Conservation (phyloP, 2,113 vertebrate genomes). For the Tautogolabrus adspersus region DNA sequence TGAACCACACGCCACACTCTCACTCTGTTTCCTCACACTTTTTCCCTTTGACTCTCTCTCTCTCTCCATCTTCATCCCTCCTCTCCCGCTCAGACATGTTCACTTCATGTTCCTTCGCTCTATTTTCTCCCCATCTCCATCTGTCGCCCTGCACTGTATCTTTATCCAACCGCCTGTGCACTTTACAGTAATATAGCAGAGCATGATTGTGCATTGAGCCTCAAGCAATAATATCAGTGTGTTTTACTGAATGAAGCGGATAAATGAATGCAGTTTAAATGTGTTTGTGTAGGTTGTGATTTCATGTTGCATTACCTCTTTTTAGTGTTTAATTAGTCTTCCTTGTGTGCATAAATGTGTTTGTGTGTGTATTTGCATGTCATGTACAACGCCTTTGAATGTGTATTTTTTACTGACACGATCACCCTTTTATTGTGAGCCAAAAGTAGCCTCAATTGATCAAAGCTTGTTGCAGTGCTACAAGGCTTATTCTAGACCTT, state of each 20-base stretch:
- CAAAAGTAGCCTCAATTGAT: constrained; percentile 41
- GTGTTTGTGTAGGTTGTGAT: neutral
- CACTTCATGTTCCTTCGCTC: constrained; percentile 6
- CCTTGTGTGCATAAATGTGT: too few species aligned
- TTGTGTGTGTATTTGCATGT: neutral
- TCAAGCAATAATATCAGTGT: constrained; percentile 15
- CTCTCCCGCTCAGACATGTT: neutral
- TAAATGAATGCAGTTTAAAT: neutral
- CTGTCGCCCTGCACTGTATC: constrained; percentile 53
- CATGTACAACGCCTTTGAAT: neutral
- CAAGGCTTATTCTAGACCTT: constrained; percentile 36
- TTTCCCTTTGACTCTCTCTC: neutral
- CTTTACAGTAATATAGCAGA: constrained; percentile 50
- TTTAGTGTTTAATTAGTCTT: neutral
- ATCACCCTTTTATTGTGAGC: neutral
- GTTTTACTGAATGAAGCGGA: constrained; percentile 28
- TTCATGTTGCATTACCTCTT: neutral
- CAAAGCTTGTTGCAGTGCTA: constrained; percentile 34
- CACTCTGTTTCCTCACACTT: constrained; percentile 2
- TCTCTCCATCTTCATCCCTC: too few species aligned
- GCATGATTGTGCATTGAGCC: neutral
- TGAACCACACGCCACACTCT: constrained; percentile 36
- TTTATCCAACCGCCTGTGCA: constrained; percentile 44
- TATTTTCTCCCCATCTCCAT: constrained; percentile 23
- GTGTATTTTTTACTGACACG: constrained; percentile 7